Evolutionary conservation across 2,888 invertebrate species (phyloP).

Genomic region (Cantharis rustica): DNA sequence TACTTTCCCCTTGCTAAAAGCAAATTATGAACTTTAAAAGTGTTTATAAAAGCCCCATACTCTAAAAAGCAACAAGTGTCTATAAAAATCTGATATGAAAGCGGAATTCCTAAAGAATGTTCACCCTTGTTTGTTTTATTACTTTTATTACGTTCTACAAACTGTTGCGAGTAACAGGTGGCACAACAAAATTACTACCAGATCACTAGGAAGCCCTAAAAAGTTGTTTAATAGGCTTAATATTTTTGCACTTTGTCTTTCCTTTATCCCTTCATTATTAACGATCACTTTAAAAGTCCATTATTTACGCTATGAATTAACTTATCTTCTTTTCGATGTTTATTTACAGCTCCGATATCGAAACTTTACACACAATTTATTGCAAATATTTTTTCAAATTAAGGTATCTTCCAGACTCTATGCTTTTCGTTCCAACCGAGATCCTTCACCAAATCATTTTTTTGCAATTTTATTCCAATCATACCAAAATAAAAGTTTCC

Average conservation of each 20-base stretch:
- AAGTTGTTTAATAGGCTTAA: conserved; percentile 30
- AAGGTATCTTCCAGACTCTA: background rate
- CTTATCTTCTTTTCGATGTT: background rate
- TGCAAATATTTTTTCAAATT: background rate
- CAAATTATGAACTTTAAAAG: conserved; percentile 53
- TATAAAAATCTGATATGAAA: conserved; percentile 54
- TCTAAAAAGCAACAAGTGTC: conserved; percentile 53
- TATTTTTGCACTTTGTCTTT: conserved; percentile 16
- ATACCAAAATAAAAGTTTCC: too few species aligned
- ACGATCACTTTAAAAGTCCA: conserved; percentile 14
- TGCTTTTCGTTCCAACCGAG: too few species aligned
- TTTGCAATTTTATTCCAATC: too few species aligned
- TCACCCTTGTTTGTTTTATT: conserved; percentile 53
- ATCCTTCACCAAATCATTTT: too few species aligned
- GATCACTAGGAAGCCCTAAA: conserved; percentile 29
- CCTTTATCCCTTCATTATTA: conserved; percentile 21
- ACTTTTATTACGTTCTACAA: conserved; percentile 53
- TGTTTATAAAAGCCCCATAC: conserved; percentile 41
- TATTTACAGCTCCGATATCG: background rate
- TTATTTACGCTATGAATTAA: conserved; percentile 4
- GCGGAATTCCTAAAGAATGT: conserved; percentile 52
- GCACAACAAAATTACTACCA: conserved; percentile 40
- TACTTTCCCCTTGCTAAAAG: conserved; percentile 64
- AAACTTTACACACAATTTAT: background rate
- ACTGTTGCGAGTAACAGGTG: conserved; percentile 52